These are phyloP conservation scores for Thera britannica DNA, from an alignment of 2,888 invertebrate species.

Conservation along the genomic window DNA sequence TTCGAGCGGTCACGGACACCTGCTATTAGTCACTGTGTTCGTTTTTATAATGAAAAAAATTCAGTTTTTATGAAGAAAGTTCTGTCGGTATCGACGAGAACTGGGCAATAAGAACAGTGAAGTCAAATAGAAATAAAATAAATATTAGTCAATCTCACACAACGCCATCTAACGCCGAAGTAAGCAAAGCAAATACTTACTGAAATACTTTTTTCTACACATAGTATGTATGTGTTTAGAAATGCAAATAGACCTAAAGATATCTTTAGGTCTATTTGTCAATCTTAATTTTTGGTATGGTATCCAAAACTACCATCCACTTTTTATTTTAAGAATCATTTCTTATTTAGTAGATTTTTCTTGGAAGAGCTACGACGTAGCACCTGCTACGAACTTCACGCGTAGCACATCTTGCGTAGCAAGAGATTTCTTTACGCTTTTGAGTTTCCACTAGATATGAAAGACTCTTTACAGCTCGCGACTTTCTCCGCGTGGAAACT, in stretches of 20 bases:
- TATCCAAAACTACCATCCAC: neutral
- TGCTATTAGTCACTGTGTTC: constrained; percentile 40
- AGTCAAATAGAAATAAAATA: too few species aligned
- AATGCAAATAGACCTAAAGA: too few species aligned
- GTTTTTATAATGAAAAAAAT: neutral
- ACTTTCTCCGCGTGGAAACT: neutral
- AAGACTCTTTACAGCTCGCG: neutral
- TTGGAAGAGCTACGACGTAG: constrained; percentile 19
- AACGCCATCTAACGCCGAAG: too few species aligned
- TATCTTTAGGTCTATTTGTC: too few species aligned
- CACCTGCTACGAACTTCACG: constrained; percentile 14
- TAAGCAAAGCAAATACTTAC: too few species aligned
- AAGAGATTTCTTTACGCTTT: neutral
- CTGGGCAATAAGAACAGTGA: too few species aligned
- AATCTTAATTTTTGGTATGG: too few species aligned
- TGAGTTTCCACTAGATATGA: neutral
- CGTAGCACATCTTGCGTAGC: constrained; percentile 10
- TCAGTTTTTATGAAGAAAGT: too few species aligned
- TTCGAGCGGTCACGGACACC: constrained; percentile 72
- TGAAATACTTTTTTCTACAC: too few species aligned
- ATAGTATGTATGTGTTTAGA: too few species aligned
- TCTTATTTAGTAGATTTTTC: neutral
- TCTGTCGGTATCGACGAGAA: too few species aligned
- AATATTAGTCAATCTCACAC: too few species aligned
- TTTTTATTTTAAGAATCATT: neutral